Evolutionary conservation across 1,140 invertebrate species (phyloP).

Genomic region (Zophobas morio): DNA sequence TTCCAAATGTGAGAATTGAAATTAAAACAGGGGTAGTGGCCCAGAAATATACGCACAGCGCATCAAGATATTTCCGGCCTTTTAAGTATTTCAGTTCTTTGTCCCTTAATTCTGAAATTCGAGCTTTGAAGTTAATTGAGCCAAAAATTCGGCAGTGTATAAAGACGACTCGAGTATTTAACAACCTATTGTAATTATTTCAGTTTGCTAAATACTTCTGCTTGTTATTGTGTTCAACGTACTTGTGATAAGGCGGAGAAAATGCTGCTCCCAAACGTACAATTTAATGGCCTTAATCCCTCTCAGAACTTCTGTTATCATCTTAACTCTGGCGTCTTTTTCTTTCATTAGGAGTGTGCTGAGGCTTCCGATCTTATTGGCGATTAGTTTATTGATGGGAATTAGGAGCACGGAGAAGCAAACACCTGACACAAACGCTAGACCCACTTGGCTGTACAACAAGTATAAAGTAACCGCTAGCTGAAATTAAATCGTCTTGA

Average conservation of each 20-base stretch:
- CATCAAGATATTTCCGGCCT: conserved; percentile 96
- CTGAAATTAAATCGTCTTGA: conserved; percentile 71
- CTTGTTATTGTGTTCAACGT: conserved; percentile 53
- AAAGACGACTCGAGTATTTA: neutral
- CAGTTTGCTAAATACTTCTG: conserved; percentile 13
- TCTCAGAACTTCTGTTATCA: conserved; percentile 90
- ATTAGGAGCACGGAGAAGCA: conserved; percentile 90
- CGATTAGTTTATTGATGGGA: conserved; percentile 94
- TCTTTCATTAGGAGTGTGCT: conserved; percentile 91
- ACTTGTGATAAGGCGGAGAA: conserved; percentile 73
- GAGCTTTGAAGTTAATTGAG: conserved; percentile 13
- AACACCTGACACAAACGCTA: conserved; percentile 92
- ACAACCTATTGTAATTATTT: conserved; percentile 10
- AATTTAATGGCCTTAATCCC: conserved; percentile 94
- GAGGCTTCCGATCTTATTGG: conserved; percentile 89
- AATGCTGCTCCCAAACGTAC: conserved; percentile 94
- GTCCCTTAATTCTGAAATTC: conserved; percentile 72
- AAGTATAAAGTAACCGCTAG: conserved; percentile 86
- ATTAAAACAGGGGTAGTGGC: conserved; percentile 98
- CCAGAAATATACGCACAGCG: conserved; percentile 99
- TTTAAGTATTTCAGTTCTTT: conserved; percentile 84
- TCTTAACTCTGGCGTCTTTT: conserved; percentile 92
- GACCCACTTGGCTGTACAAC: conserved; percentile 89
- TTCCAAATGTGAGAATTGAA: conserved; percentile 91
- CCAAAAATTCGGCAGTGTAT: neutral